Evolutionary conservation across 2,888 invertebrate genomes (phyloP).

Genomic region (Epistrophe grossulariae): DNA sequence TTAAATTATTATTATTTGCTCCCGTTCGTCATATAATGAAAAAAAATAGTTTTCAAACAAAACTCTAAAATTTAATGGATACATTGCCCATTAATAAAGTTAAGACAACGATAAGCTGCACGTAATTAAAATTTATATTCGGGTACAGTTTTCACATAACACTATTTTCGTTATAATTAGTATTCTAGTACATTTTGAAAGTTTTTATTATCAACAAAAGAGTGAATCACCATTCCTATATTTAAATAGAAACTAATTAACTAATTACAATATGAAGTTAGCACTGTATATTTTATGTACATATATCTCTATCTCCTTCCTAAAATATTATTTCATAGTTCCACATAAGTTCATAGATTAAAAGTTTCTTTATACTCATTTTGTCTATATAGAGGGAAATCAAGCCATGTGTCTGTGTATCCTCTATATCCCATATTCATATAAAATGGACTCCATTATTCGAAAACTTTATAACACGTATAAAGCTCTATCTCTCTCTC

Average conservation of each 20-base stretch:
- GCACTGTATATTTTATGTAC: neutral
- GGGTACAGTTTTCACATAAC: no score
- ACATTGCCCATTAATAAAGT: no score
- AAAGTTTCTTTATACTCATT: conserved; percentile 20
- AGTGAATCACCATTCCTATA: neutral
- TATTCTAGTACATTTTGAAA: neutral
- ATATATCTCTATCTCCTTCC: neutral
- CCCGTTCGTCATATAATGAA: no score
- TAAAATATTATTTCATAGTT: neutral
- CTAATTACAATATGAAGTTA: neutral
- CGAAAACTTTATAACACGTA: conserved; percentile 41
- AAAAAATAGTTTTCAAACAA: no score
- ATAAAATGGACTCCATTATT: conserved; percentile 26
- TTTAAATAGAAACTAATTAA: neutral
- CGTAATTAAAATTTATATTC: no score
- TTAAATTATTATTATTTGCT: no score
- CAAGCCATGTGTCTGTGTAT: neutral
- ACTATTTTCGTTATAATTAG: neutral
- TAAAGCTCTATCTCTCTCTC: conserved; percentile 1
- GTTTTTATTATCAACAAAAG: neutral
- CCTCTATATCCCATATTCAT: conserved; percentile 16
- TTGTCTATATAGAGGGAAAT: neutral
- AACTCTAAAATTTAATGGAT: no score
- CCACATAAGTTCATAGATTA: conserved; percentile 27
- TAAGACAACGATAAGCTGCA: no score